Evolutionary conservation across 2,113 vertebrate genomes (phyloP).

Genomic region (Phrynosoma blainvillii): DNA sequence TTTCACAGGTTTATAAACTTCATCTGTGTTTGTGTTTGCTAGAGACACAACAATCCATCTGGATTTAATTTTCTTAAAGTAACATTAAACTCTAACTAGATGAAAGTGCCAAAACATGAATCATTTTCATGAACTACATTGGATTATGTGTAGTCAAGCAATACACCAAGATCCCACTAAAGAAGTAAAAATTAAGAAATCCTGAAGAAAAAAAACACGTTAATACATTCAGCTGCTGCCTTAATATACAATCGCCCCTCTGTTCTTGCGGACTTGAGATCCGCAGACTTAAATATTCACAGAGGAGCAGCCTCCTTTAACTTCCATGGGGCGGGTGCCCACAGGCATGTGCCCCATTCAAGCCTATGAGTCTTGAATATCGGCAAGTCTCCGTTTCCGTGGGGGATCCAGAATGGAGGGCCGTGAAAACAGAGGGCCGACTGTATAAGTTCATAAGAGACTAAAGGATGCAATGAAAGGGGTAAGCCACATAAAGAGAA

Average conservation of each 20-base stretch:
- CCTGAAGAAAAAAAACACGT: background rate
- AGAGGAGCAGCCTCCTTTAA: no score
- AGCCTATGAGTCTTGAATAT: no score
- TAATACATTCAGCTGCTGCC: background rate
- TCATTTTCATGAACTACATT: slow-evolving; percentile 13
- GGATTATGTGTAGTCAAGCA: background rate
- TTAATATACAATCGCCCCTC: background rate
- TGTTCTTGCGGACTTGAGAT: no score
- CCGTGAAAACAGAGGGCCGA: no score
- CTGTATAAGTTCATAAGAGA: slow-evolving; percentile 16
- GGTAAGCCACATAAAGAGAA: slow-evolving; percentile 20
- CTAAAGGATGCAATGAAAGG: background rate
- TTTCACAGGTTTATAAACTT: background rate
- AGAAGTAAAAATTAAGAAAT: slow-evolving; percentile 5
- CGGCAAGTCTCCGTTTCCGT: no score
- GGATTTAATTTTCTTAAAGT: background rate
- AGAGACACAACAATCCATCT: background rate
- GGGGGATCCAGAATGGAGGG: no score
- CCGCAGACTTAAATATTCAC: no score
- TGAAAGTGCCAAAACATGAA: slow-evolving; percentile 17
- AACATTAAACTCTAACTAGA: background rate
- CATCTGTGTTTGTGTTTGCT: slow-evolving; percentile 3
- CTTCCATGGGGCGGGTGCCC: no score
- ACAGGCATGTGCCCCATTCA: no score
- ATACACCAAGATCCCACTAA: slow-evolving; percentile 22